Base-by-base conservation (phyloP, 2,888 invertebrate genomes). In the Homarus gammarus region DNA sequence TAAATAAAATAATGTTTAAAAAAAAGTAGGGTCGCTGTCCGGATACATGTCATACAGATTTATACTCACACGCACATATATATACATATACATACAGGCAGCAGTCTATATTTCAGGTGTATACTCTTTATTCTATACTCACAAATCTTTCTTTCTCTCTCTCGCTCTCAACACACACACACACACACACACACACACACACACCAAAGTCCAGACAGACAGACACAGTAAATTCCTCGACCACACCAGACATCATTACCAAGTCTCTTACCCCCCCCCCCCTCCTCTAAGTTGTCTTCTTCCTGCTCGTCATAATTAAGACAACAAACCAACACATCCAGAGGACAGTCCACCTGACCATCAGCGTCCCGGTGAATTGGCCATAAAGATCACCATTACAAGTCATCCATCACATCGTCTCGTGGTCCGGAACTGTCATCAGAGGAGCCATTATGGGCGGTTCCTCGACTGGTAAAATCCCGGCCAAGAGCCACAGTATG, bases 401-500 rank as follows among this genome's bases (percentile, higher is more conserved):
- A 68, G 36, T 27, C 83, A 83, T 83, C 83, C 40, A 83, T 83
- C 83, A 83, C 83, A 72, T 83, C 70, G 49, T 64, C 33, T 49
- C 70, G 40, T 27, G 81, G 44, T 72, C 15, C 64, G 15, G 70
- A 36, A 70, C 83, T 70, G 83, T 83, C 83, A 83, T 83, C 83
- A 83, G 70, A 83, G n/a, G n/a, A n/a, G n/a, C 68, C 40, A 44
- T 40, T 68, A 33, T 68, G 36, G 64, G 61, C 31, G 38, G n/a
- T 18, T 22, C 36, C 22, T 64, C 56, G 61, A 61, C 61, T 22
- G 61, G 64, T 64, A 79, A 64, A 79, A 56, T 36, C 61, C 31
- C 38, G 44, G 68, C 51, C 40, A n/a, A n/a, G n/a, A n/a, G n/a
- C n/a, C n/a, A n/a, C n/a, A n/a, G n/a, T n/a, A n/a, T n/a, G n/a